A percentile compares a stretch with the other conserved stretches of the same genome.
phyloP scores from a whole-genome alignment of 2,797 vertebrate genomes.

The Caiman crocodilus region DNA sequence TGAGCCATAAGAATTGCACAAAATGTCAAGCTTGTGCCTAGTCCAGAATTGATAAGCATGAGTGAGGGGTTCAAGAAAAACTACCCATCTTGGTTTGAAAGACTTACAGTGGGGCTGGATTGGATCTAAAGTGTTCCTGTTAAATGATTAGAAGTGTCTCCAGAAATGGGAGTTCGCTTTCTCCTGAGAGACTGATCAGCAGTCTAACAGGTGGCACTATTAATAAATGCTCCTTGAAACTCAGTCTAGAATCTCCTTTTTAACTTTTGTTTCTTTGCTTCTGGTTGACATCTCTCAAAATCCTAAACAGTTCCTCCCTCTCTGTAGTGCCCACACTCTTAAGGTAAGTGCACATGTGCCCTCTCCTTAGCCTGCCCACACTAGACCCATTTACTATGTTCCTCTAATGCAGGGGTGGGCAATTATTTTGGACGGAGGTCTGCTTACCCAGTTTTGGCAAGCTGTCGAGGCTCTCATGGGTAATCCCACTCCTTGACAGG shows the following conservation, averaged over 20 bases:
- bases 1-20: background rate
- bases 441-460: too few relatives aligned
- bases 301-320: background rate
- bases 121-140: too few relatives aligned
- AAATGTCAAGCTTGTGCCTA: background rate
- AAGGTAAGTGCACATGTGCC: background rate
- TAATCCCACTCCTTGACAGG: too few relatives aligned
- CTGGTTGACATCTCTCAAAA: background rate
- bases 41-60: background rate
- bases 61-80: background rate
- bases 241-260: background rate
- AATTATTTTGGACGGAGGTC: too few relatives aligned
- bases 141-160: background rate
- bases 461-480: too few relatives aligned
- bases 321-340: background rate
- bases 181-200: background rate
- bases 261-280: conserved; percentile 10
- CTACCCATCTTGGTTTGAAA: background rate
- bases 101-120: background rate
- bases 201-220: background rate
- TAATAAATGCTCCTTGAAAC: background rate
- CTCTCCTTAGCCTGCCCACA: background rate
- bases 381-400: background rate
- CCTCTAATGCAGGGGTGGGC: too few relatives aligned
- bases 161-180: background rate